phyloP scores from a whole-genome alignment of 2,113 vertebrate genomes.

The Macaca mulatta region DNA sequence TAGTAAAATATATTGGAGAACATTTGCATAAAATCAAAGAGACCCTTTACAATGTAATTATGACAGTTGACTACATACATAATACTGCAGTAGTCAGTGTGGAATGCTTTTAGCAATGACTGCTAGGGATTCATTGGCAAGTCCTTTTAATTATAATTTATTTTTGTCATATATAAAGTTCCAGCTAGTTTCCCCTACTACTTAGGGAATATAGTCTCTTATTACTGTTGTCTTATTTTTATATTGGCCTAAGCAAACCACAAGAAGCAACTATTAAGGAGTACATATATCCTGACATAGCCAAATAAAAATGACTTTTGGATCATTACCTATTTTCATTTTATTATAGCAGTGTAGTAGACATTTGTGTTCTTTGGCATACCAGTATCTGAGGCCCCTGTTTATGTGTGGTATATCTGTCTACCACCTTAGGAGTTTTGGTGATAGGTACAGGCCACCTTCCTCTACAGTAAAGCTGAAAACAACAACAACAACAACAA shows the following conservation, averaged over 20 bases:
- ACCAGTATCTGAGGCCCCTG: not conserved
- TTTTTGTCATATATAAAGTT: not conserved
- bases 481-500: too few relatives aligned
- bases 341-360: not conserved
- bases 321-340: not conserved
- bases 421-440: not conserved
- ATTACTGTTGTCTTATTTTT: not conserved
- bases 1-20: conserved; percentile 15
- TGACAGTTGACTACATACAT: not conserved
- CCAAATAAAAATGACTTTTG: not conserved
- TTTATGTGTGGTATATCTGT: not conserved
- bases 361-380: not conserved
- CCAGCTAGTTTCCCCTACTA: not conserved
- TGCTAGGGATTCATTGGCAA: not conserved
- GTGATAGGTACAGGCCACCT: not conserved
- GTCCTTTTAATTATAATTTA: not conserved
- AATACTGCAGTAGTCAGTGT: not conserved
- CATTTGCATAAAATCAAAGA: not conserved
- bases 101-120: not conserved
- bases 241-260: not conserved
- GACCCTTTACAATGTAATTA: not conserved
- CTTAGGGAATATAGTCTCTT: not conserved
- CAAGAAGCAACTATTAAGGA: not conserved
- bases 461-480: not conserved
- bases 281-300: not conserved